Percentiles rank a stretch among this genome's conserved stretches.
phyloP scores from a whole-genome alignment of 2,888 invertebrate species.

The Leuctra nigra region DNA sequence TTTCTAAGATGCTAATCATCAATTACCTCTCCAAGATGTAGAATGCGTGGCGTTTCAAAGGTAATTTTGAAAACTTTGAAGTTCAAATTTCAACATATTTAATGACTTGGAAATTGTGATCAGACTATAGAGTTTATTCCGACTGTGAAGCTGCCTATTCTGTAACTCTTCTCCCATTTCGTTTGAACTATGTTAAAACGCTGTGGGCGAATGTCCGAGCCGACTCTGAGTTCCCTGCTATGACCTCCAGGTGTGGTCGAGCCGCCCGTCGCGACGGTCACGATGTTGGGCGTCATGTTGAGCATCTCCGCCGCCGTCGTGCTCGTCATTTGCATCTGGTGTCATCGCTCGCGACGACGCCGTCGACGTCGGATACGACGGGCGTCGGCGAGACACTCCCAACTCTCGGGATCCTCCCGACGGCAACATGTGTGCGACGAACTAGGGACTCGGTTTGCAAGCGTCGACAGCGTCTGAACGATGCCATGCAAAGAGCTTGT shows the following conservation, averaged over 20 bases:
- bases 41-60: too few relatives aligned
- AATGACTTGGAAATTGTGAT: too few relatives aligned
- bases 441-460: slow-evolving; percentile 49
- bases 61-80: too few relatives aligned
- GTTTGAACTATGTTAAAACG: too few relatives aligned
- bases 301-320: slow-evolving; percentile 44
- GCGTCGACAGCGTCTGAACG: slow-evolving; percentile 49
- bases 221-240: too few relatives aligned
- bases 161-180: too few relatives aligned
- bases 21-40: too few relatives aligned
- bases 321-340: slow-evolving; percentile 47
- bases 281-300: slow-evolving; percentile 44
- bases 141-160: too few relatives aligned
- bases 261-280: slow-evolving; percentile 53
- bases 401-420: slow-evolving; percentile 36
- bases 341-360: slow-evolving; percentile 48
- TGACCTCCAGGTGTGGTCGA: slow-evolving; percentile 42
- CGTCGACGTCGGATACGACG: slow-evolving; percentile 41
- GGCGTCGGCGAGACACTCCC: slow-evolving; percentile 42
- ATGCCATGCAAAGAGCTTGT: slow-evolving; percentile 6
- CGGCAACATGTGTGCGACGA: slow-evolving; percentile 49
- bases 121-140: too few relatives aligned
- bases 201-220: too few relatives aligned
- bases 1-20: too few relatives aligned
- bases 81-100: too few relatives aligned